These are phyloP conservation scores for Cyanoliseus patagonus DNA, from an alignment of 2,113 vertebrate species.

Conservation along the genomic window DNA sequence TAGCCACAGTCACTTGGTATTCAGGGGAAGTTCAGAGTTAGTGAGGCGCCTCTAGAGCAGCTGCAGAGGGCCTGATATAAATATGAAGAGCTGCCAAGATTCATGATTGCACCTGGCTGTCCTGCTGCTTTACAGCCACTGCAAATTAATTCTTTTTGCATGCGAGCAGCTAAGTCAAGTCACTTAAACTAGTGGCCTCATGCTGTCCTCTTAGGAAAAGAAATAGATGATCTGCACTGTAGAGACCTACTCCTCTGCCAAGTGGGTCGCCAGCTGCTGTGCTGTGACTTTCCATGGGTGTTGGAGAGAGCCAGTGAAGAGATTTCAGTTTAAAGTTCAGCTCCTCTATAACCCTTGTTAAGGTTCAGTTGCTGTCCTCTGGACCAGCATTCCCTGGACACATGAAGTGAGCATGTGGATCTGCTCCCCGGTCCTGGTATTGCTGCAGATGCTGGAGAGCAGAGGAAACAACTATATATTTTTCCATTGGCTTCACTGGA, in stretches of 20 bases:
- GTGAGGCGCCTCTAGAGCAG: conserved; percentile 59
- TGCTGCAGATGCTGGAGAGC: background rate
- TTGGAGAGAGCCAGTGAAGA: background rate
- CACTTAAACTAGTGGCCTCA: conserved; percentile 48
- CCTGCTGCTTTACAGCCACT: conserved; percentile 60
- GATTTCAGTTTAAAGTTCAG: background rate
- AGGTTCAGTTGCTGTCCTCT: background rate
- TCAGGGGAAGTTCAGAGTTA: conserved; percentile 52
- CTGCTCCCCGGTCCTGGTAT: background rate
- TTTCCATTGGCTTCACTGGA: background rate
- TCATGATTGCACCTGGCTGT: conserved; percentile 66
- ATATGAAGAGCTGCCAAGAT: conserved; percentile 54
- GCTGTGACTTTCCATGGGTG: background rate
- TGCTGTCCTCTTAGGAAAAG: conserved; percentile 37
- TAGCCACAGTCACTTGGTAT: conserved; percentile 54
- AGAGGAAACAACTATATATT: background rate
- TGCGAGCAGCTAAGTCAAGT: conserved; percentile 42
- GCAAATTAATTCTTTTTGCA: conserved; percentile 66
- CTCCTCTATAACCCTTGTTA: background rate
- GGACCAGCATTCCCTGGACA: background rate
- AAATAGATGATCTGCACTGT: background rate
- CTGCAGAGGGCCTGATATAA: conserved; percentile 62
- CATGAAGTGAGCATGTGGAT: accelerated
- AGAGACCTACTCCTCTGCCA: background rate
- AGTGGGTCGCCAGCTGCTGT: background rate